Evolutionary conservation across 2,113 vertebrate species (phyloP).

Genomic region (Raja brachyura): DNA sequence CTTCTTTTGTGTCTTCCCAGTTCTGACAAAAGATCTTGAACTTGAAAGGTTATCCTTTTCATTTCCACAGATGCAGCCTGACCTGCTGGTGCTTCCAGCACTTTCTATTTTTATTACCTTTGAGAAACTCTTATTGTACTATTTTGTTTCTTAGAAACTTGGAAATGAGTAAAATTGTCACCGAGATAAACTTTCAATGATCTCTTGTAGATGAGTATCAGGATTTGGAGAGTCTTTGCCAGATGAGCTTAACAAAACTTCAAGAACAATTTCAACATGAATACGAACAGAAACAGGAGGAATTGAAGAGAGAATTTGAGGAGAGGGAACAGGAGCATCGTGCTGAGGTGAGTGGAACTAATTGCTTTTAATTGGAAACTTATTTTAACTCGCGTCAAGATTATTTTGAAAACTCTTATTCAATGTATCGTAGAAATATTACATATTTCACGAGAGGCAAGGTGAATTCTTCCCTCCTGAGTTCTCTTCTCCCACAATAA

Average conservation of each 20-base stretch:
- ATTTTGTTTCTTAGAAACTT: neutral
- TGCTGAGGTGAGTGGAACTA: slow-evolving; percentile 37
- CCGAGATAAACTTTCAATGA: neutral
- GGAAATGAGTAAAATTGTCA: neutral
- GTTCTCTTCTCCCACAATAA: neutral
- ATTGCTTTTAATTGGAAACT: neutral
- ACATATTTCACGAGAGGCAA: neutral
- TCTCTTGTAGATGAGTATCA: slow-evolving; percentile 49
- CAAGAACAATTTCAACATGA: slow-evolving; percentile 52
- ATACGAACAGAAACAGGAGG: slow-evolving; percentile 51
- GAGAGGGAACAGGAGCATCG: slow-evolving; percentile 59
- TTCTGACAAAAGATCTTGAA: too few species aligned
- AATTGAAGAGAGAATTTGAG: slow-evolving; percentile 43
- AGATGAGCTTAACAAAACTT: slow-evolving; percentile 50
- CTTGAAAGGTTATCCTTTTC: too few species aligned
- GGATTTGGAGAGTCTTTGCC: slow-evolving; percentile 59
- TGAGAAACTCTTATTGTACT: too few species aligned
- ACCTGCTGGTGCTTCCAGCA: too few species aligned
- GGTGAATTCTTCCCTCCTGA: neutral
- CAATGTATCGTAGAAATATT: neutral
- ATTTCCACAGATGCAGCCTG: too few species aligned
- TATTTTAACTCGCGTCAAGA: neutral
- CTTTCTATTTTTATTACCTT: too few species aligned
- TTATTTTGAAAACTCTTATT: neutral
- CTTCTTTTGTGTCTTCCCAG: too few species aligned